Evolutionary conservation across 2,113 vertebrate species (phyloP).

Genomic region (Calyptommatus sinebrachiatus): DNA sequence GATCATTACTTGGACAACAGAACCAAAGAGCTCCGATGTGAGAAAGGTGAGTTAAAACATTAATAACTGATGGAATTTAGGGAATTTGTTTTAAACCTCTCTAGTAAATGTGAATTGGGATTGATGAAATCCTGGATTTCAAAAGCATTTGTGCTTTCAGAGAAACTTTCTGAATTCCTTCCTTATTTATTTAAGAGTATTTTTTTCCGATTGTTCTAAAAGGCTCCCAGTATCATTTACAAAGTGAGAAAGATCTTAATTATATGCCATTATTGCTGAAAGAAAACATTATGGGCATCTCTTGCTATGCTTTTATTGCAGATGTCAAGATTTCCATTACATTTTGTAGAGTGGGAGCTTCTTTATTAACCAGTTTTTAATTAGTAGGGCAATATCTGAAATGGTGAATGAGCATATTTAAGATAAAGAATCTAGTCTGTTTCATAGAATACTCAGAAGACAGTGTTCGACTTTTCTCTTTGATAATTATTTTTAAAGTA

Average conservation of each 20-base stretch:
- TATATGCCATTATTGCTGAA: not conserved
- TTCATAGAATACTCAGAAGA: not conserved
- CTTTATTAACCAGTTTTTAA: conserved; percentile 3
- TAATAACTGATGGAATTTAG: not conserved
- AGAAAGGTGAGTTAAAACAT: conserved; percentile 84
- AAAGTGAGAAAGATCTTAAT: not conserved
- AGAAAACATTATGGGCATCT: not conserved
- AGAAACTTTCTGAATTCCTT: not conserved
- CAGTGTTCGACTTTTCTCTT: not conserved
- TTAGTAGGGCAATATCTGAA: not conserved
- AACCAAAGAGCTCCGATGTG: conserved; percentile 98
- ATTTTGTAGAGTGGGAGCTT: conserved; percentile 15
- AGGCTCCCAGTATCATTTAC: not conserved
- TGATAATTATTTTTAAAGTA: not conserved
- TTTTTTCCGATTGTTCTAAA: not conserved
- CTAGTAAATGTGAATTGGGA: not conserved
- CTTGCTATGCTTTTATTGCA: not conserved
- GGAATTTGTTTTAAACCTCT: not conserved
- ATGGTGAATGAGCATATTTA: not conserved
- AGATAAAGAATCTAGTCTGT: not conserved
- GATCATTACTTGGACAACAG: conserved; percentile 99
- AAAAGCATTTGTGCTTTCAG: not conserved
- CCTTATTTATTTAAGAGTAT: not conserved
- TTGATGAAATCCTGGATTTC: not conserved
- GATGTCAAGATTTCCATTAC: not conserved